A percentile compares a stretch with the other conserved stretches of the same genome.
Conservation (phyloP, 2,797 vertebrate genomes). For the Hybognathus amarus region DNA sequence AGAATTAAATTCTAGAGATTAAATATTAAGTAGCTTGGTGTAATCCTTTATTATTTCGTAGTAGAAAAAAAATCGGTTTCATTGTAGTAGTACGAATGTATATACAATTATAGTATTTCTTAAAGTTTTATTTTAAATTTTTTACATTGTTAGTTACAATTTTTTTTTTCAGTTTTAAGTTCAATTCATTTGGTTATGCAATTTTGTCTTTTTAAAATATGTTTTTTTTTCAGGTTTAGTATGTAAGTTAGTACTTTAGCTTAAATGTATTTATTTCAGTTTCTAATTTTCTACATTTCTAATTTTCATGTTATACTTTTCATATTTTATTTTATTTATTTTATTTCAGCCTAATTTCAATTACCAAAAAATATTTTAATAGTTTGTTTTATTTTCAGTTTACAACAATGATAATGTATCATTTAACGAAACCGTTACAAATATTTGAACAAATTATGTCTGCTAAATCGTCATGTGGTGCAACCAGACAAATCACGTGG, state of each 20-base stretch:
- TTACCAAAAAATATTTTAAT: background rate
- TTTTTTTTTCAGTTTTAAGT: background rate
- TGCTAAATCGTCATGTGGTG: background rate
- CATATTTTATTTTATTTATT: too few species aligned
- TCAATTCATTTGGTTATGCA: background rate
- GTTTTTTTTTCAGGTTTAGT: background rate
- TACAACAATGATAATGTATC: background rate
- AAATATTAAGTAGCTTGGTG: background rate
- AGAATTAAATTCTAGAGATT: background rate
- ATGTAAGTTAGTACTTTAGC: background rate
- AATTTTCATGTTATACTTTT: background rate
- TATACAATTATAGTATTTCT: background rate
- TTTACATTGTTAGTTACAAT: background rate
- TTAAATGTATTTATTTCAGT: background rate
- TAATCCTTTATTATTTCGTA: background rate
- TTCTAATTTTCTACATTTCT: background rate
- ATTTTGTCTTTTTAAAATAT: background rate
- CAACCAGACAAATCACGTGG: background rate
- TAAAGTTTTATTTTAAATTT: background rate
- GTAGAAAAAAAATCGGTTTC: background rate
- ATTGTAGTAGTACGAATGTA: background rate
- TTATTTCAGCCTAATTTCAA: too few species aligned
- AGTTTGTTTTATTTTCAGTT: background rate
- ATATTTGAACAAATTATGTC: background rate
- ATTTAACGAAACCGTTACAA: too few species aligned